Conservation (phyloP, 1,140 invertebrate species). For the Aplysia californica region DNA sequence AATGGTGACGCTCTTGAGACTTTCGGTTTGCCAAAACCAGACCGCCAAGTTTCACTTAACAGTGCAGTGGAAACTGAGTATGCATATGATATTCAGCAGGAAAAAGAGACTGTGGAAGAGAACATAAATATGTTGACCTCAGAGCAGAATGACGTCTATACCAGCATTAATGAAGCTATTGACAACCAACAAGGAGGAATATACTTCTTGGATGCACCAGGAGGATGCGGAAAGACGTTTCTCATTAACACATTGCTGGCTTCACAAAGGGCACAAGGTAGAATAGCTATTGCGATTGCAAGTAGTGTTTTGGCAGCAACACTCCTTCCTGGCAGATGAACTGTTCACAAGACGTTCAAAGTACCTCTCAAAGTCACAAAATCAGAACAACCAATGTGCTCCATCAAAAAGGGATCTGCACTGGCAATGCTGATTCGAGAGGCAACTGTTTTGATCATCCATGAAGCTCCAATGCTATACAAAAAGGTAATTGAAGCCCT, state of each 20-base stretch:
- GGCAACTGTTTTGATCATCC: slow-evolving; percentile 40
- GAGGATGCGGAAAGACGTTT: slow-evolving; percentile 3
- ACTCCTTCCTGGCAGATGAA: slow-evolving; percentile 39
- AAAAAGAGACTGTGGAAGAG: no score
- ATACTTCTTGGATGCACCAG: slow-evolving; percentile 9
- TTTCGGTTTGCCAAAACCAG: no score
- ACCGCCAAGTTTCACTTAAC: no score
- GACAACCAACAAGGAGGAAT: not conserved
- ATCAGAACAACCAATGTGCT: slow-evolving; percentile 3
- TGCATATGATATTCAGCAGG: no score
- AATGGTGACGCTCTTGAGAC: no score
- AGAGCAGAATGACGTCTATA: not conserved
- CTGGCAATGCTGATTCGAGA: not conserved
- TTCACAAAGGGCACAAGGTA: no score
- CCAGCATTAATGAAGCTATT: not conserved
- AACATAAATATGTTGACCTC: not conserved
- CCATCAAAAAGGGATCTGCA: not conserved
- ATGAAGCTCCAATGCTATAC: slow-evolving; percentile 48
- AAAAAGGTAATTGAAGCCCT: slow-evolving; percentile 38
- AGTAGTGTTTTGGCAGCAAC: slow-evolving; percentile 55
- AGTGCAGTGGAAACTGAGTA: no score
- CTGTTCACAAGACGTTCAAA: slow-evolving; percentile 40
- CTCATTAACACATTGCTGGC: not conserved
- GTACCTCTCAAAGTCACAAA: slow-evolving; percentile 21
- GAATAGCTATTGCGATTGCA: slow-evolving; percentile 27